phyloP scores from a whole-genome alignment of 1,140 invertebrate species.

The Ceratitis capitata region DNA sequence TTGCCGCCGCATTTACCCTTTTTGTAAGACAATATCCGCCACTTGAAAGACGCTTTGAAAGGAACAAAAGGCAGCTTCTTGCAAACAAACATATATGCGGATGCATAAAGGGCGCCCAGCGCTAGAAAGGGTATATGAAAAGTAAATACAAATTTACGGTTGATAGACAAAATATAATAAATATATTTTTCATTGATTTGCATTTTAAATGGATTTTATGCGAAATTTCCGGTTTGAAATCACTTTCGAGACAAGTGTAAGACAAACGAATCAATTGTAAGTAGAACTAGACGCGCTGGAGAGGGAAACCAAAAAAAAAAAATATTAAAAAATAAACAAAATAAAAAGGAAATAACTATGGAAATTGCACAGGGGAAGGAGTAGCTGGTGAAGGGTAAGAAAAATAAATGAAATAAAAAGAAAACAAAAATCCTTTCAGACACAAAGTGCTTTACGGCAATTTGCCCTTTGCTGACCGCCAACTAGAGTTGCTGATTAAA shows the following conservation, averaged over 20 bases:
- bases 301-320: neutral
- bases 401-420: constrained; percentile 1
- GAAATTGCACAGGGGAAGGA: neutral
- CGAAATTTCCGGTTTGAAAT: constrained; percentile 33
- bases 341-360: neutral
- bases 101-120: no score
- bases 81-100: no score
- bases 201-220: constrained; percentile 34
- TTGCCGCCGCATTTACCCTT: neutral
- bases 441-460: neutral
- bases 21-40: neutral
- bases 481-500: neutral
- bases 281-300: no score
- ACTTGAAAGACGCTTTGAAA: neutral
- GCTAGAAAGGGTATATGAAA: no score
- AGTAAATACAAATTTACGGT: neutral
- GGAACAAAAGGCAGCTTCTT: neutral
- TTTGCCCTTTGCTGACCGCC: neutral
- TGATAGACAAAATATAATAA: neutral
- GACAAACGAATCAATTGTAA: neutral
- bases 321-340: neutral
- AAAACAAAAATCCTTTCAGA: neutral
- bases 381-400: neutral
- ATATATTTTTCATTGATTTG: constrained; percentile 37
- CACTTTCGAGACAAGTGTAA: constrained; percentile 3